A percentile compares a stretch with the other conserved stretches of the same genome.
These are phyloP conservation scores for Acipenser transmontanus DNA, from an alignment of 2,797 vertebrate species.

Conservation along the genomic window DNA sequence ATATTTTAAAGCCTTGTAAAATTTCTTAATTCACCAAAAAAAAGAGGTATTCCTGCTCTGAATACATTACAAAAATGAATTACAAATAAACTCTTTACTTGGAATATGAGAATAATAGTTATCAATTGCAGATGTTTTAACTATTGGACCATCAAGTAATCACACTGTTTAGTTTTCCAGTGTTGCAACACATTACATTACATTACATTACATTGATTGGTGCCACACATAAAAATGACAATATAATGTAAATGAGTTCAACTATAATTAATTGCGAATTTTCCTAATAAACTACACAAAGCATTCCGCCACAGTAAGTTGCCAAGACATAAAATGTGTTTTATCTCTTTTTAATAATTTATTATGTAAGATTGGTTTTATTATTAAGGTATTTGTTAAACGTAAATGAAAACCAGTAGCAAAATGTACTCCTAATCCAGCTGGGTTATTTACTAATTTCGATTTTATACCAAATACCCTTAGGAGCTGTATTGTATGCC, in stretches of 20 bases:
- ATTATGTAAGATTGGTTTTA: constrained; percentile 52
- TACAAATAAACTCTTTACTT: not conserved
- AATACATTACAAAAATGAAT: no score
- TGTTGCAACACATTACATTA: constrained; percentile 15
- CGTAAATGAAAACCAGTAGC: constrained; percentile 63
- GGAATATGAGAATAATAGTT: not conserved
- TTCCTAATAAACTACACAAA: constrained; percentile 2
- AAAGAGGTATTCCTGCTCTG: not conserved
- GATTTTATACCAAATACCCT: constrained; percentile 45
- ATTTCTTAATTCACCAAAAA: not conserved
- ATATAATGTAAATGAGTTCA: constrained; percentile 37
- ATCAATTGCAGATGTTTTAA: not conserved
- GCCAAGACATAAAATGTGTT: no score
- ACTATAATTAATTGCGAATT: constrained; percentile 31
- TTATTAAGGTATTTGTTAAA: constrained; percentile 37
- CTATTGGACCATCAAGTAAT: constrained; percentile 42
- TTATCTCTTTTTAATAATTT: constrained; percentile 37
- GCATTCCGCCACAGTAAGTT: no score
- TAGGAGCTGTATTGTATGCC: no score
- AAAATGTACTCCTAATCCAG: constrained; percentile 31
- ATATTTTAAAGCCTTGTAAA: no score
- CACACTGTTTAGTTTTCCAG: constrained; percentile 32
- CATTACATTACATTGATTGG: constrained; percentile 23
- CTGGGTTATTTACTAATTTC: constrained; percentile 48
- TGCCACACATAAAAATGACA: constrained; percentile 23